Percentiles rank a stretch among this genome's conserved stretches.
phyloP scores from a whole-genome alignment of 2,888 invertebrate species.

The Stenichneumon culpator region DNA sequence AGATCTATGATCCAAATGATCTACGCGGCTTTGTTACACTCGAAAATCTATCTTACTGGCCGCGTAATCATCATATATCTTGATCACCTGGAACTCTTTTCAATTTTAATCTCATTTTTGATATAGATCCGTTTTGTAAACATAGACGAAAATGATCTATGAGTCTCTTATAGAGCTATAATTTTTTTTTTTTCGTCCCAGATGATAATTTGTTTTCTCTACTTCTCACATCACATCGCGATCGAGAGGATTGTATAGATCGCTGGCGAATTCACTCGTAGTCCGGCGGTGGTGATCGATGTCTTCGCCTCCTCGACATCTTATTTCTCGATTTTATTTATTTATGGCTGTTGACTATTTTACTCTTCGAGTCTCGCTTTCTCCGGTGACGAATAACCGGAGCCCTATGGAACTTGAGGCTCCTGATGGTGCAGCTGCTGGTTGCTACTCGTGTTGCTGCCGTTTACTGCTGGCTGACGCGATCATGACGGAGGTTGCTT shows the following conservation, averaged over 20 bases:
- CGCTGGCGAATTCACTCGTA: constrained; percentile 50
- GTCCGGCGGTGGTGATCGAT: constrained; percentile 60
- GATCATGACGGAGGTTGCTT: constrained; percentile 84
- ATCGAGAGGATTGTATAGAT: background rate
- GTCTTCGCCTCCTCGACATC: constrained; percentile 66
- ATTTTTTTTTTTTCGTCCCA: background rate
- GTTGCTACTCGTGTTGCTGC: constrained; percentile 55
- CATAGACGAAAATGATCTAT: background rate
- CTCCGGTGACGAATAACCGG: background rate
- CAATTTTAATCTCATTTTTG: background rate
- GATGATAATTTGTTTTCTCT: constrained; percentile 15
- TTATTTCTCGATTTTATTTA: background rate
- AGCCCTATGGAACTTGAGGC: background rate
- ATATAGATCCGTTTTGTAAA: background rate
- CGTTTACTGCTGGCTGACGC: constrained; percentile 79
- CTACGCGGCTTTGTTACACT: constrained; percentile 5
- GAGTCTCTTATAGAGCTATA: background rate
- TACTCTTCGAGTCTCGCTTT: constrained; percentile 6
- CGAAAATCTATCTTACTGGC: background rate
- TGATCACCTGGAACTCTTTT: background rate
- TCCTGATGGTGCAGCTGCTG: constrained; percentile 46
- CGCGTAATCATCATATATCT: background rate
- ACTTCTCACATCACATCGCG: constrained; percentile 13
- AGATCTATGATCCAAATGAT: background rate
- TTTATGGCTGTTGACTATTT: background rate